These are phyloP conservation scores for Stegostoma tigrinum DNA, from an alignment of 2,113 vertebrate species.

Conservation along the genomic window DNA sequence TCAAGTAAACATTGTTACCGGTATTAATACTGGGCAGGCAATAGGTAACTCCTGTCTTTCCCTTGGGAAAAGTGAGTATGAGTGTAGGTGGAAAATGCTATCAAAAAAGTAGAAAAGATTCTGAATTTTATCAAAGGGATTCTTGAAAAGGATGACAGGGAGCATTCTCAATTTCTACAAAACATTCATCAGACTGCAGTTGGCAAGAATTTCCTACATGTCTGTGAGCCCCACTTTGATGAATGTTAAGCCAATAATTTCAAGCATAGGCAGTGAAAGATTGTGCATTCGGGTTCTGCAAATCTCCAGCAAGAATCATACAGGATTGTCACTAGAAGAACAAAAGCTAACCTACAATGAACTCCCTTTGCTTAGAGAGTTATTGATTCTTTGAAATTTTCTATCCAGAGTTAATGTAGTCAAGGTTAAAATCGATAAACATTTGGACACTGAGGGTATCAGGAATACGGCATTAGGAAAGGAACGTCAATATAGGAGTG, in stretches of 20 bases:
- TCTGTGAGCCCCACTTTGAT: background rate
- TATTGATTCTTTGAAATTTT: too few relatives aligned
- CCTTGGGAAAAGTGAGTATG: background rate
- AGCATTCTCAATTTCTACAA: background rate
- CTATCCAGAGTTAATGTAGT: too few relatives aligned
- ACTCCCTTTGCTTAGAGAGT: background rate
- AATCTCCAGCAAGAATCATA: background rate
- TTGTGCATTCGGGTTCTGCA: background rate
- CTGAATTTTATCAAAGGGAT: background rate
- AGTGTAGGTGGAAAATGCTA: background rate
- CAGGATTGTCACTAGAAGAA: background rate
- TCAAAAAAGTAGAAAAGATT: background rate
- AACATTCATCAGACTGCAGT: background rate
- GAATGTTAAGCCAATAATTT: background rate
- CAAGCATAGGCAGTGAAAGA: background rate
- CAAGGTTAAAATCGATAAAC: too few relatives aligned
- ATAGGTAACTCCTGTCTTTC: background rate
- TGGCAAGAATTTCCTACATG: background rate
- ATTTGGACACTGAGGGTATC: too few relatives aligned
- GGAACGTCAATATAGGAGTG: too few relatives aligned
- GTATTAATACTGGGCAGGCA: background rate
- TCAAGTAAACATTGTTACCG: background rate
- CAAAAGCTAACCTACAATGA: background rate
- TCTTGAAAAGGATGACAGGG: background rate
- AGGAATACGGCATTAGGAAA: too few relatives aligned